A percentile compares a stretch with the other conserved stretches of the same genome.
Evolutionary conservation across 2,113 vertebrate species (phyloP).

Genomic region (Perognathus longimembris): DNA sequence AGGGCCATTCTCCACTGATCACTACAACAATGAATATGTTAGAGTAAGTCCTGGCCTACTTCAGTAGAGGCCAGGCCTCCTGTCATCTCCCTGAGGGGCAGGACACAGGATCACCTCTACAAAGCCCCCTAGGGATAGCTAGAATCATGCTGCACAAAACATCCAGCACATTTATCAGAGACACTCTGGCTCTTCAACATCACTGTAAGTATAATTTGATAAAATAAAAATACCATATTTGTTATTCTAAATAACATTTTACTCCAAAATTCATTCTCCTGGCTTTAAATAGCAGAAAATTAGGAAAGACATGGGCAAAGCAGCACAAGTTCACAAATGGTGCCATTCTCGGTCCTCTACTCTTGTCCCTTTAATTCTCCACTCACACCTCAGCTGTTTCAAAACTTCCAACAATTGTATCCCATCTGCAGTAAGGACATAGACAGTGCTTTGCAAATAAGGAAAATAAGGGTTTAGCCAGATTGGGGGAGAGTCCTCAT

Average conservation of each 20-base stretch:
- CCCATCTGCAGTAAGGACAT: background rate
- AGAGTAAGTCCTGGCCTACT: background rate
- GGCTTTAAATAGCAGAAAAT: background rate
- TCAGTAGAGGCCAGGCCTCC: background rate
- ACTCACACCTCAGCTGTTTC: background rate
- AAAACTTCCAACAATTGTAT: background rate
- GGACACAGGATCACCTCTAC: background rate
- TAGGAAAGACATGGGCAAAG: conserved; percentile 15
- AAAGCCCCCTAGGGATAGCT: background rate
- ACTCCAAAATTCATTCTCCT: background rate
- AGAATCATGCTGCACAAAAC: background rate
- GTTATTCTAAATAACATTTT: background rate
- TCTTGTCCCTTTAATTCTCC: background rate
- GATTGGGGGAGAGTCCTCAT: background rate
- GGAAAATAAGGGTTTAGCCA: background rate
- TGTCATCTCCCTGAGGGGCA: background rate
- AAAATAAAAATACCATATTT: background rate
- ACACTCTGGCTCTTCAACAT: background rate
- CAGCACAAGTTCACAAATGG: background rate
- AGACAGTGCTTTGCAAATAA: background rate
- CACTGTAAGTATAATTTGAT: background rate
- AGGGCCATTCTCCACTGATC: background rate
- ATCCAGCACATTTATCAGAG: background rate
- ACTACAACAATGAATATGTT: background rate
- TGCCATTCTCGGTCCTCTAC: background rate